Base-by-base conservation (phyloP, 30 jellyfish, hydroid and myxozoan species). In the Phacellophora camtschatica region DNA sequence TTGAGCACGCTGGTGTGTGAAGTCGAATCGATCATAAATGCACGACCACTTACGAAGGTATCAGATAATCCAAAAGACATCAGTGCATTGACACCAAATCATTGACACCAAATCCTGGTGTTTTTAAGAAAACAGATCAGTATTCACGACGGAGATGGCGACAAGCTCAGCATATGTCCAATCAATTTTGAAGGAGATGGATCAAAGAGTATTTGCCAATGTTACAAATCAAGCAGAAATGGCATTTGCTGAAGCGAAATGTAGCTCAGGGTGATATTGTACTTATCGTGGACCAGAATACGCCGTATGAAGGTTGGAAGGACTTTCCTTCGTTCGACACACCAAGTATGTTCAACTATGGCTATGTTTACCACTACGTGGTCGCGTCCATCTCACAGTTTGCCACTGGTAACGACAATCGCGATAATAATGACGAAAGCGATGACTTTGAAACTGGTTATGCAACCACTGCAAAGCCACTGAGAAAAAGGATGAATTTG, bases 11-110 rank as follows among this genome's bases (percentile, higher is more conserved):
- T 77, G 13, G 19, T 55, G 79, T 57, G 79, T 41, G 82, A 77
- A 46, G 53, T 36, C 16, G 88, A 77, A 41, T 58, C 89, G 25
- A 77, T 77, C n/a, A 32, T 77, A 16, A 77, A 77, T 51, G 72
- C 51, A 6, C 15, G 80, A 45, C 85, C 85, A 18, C n/a, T 71
- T 15, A 65, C 84, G 13, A 79, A 50, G 33, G 63, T 61, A 20
- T 45, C 58, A 39, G 61, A 62, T 28, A 49, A 55, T 55, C 74
- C 90, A 55, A 19, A n/a, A 1, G 90, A 79, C 36, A 16, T 32
- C 28, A 33, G 49, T 13, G 75, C 85, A 15, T 31, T 81, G 37
- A 64, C 92, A 13, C 85, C 85, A 30, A 81, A 64, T 37, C n/a
- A n/a, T n/a, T n/a, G n/a, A n/a, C n/a, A n/a, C n/a, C n/a, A n/a